A percentile compares a stretch with the other conserved stretches of the same genome.
Evolutionary conservation across 2,797 vertebrate genomes (phyloP).

Genomic region (Vireo griseus): DNA sequence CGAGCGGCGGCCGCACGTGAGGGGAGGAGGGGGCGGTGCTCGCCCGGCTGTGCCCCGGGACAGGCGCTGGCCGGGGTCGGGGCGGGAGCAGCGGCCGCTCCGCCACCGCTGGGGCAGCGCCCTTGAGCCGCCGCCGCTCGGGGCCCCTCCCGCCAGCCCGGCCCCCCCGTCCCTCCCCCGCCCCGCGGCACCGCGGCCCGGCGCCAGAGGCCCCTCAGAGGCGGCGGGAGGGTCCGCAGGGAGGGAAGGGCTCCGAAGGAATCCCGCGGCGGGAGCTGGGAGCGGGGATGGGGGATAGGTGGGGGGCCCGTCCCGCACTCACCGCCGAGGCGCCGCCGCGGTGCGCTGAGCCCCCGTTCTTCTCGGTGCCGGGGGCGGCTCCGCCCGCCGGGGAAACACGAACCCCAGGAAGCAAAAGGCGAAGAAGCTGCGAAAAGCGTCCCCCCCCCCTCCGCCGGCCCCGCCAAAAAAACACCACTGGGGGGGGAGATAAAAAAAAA

Average conservation of each 20-base stretch:
- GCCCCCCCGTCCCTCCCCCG: background rate
- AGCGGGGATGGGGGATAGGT: accelerated
- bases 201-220: background rate
- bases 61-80: background rate
- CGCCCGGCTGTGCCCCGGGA: background rate
- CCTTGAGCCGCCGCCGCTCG: background rate
- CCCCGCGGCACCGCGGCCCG: background rate
- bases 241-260: background rate
- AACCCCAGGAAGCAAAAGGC: background rate
- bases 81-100: background rate
- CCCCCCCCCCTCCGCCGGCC: background rate
- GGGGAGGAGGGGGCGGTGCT: background rate
- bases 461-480: background rate
- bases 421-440: background rate
- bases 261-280: background rate
- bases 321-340: slow-evolving; percentile 45
- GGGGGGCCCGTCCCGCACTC: background rate
- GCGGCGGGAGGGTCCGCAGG: background rate
- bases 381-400: slow-evolving; percentile 3
- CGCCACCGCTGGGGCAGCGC: background rate
- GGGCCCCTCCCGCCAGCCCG: background rate
- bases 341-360: slow-evolving; percentile 4
- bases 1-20: background rate
- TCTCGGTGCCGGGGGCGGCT: slow-evolving; percentile 21
- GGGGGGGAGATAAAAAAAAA: background rate